Percentiles rank a stretch among this genome's conserved stretches.
These are phyloP conservation scores for Strigamia maritima DNA, from an alignment of 2,888 invertebrate species.

Conservation along the genomic window DNA sequence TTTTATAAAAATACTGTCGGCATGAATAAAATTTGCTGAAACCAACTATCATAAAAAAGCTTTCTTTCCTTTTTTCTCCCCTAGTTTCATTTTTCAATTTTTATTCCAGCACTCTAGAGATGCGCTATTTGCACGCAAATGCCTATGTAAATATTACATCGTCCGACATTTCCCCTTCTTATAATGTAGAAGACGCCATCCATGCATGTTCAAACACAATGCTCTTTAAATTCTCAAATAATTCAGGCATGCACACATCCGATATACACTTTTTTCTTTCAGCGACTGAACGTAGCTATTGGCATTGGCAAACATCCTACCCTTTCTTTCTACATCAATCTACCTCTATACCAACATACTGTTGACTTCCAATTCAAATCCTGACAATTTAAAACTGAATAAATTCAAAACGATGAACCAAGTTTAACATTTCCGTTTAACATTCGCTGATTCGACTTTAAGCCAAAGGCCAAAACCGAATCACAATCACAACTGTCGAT, in stretches of 20 bases:
- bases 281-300: background rate
- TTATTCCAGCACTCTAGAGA: conserved; percentile 3
- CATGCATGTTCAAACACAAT: conserved; percentile 32
- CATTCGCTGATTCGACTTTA: background rate
- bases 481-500: background rate
- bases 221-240: conserved; percentile 32
- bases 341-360: background rate
- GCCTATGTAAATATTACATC: conserved; percentile 31
- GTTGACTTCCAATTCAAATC: background rate
- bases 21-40: background rate
- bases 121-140: conserved; percentile 31
- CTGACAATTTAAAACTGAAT: background rate
- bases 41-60: background rate
- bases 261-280: conserved; percentile 2
- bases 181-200: background rate
- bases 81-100: conserved; percentile 18
- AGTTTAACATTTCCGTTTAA: background rate
- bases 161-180: conserved; percentile 2
- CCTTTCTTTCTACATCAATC: background rate
- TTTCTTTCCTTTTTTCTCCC: background rate
- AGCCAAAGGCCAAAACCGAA: background rate
- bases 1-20: background rate
- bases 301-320: background rate
- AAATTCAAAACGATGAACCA: background rate
- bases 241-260: background rate